Evolutionary conservation across 1,140 invertebrate species (phyloP), one percentile per base, ranked within the genome.

Genomic region (Gonioctena quinquepunctata): DNA sequence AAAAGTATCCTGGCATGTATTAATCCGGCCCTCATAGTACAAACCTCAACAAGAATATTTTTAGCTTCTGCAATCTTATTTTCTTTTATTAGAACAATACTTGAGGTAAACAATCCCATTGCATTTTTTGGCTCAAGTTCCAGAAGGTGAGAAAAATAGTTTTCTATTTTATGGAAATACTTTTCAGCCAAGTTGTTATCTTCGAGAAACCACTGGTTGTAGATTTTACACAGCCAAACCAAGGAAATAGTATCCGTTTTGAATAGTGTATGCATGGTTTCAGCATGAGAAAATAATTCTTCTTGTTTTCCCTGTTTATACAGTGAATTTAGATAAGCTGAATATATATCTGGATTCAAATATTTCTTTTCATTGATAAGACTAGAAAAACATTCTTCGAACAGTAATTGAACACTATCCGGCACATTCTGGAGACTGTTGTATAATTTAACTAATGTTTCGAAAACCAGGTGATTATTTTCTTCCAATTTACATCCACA

Each of bases 141-240:
- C 13, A 86, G 74, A 13, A 90, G 76, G 66, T 77, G 76, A 27
- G 85, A 80, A 66, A 81, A 85, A 72, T 85, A 88, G 26, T 74
- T 33, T 61, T 81, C 82, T 48, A 91, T 87, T 69, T 84, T 79
- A 25, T 84, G 77, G 16, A 80, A 62, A 72, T 81, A 73, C 59
- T 79, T 72, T 49, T 83, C 74, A 76, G 82, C 75, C 54, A 82
- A 52, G 65, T 85, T 76, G 18, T 74, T 69, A 26, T 82, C 66
- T 19, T 85, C 76, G 26, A 87, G 79, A 48, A 74, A 79, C 25
- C 79, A 73, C 72, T 90, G 85, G 28, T 84, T 85, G 76, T 87
- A 90, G 1, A 85, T 80, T 78, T 86, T 85, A 75, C 89, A 90
- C 67, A 90, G 86, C 87, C 88, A 90, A 79, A 89, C 88, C 49